Evolutionary conservation across 1,140 invertebrate genomes (phyloP).

Genomic region (Pachypeltis micranthus): DNA sequence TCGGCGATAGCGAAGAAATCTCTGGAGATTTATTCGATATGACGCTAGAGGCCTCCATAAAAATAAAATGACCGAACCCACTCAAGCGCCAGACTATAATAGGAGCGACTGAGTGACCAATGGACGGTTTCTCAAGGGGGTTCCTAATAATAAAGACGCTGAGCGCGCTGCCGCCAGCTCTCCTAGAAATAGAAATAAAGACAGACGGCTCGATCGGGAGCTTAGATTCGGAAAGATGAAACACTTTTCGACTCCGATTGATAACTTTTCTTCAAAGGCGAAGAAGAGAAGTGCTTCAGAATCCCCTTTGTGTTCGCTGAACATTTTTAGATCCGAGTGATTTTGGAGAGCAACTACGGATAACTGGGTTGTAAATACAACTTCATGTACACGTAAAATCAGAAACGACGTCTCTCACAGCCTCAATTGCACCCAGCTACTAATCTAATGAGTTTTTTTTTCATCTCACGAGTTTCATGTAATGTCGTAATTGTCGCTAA

Average conservation of each 20-base stretch:
- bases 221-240: neutral
- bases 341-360: neutral
- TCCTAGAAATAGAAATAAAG: too few species aligned
- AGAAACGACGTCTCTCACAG: too few species aligned
- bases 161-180: neutral
- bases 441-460: too few species aligned
- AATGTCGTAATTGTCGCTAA: too few species aligned
- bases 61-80: neutral
- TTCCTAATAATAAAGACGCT: slow-evolving; percentile 9
- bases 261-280: too few species aligned
- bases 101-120: slow-evolving; percentile 4
- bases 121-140: slow-evolving; percentile 4
- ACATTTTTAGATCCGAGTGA: neutral
- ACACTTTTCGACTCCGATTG: neutral
- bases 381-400: too few species aligned
- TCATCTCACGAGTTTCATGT: too few species aligned
- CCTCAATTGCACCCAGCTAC: too few species aligned
- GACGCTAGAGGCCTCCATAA: neutral
- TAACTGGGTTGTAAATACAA: neutral
- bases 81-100: neutral
- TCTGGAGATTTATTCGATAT: neutral
- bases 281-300: too few species aligned
- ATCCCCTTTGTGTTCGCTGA: neutral
- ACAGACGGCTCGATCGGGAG: neutral
- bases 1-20: neutral